Evolutionary conservation across 1,140 invertebrate genomes (phyloP).

Genomic region (Bradynema listronoti): DNA sequence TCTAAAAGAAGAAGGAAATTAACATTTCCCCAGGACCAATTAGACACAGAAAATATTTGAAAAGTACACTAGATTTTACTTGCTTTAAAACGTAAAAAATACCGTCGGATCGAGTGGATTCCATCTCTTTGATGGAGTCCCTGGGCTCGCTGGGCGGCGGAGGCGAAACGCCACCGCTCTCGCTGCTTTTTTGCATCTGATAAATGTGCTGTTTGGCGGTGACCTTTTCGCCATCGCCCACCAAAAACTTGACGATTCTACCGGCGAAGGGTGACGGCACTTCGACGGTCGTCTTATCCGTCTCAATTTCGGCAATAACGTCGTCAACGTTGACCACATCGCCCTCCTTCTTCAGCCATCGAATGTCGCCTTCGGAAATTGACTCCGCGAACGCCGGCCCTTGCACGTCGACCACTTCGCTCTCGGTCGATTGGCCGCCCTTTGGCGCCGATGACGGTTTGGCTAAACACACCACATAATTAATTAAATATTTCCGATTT

Average conservation of each 20-base stretch:
- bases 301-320: conserved; percentile 93
- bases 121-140: no score
- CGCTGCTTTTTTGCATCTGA: conserved; percentile 56
- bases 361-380: conserved; percentile 92
- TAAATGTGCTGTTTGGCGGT: conserved; percentile 57
- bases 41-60: no score
- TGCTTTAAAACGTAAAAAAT: no score
- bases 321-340: conserved; percentile 86
- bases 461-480: no score
- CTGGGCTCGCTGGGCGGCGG: no score
- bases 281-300: conserved; percentile 72
- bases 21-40: conserved; percentile 2
- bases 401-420: conserved; percentile 51
- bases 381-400: conserved; percentile 91
- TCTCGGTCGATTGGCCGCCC: no score
- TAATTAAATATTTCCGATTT: no score
- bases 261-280: conserved; percentile 55
- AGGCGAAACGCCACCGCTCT: no score
- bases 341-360: conserved; percentile 75
- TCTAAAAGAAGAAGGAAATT: no score
- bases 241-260: conserved; percentile 55
- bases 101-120: no score
- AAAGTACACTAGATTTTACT: no score
- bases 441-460: no score
- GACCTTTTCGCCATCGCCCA: conserved; percentile 54